A percentile compares a stretch with the other conserved stretches of the same genome.
These are phyloP conservation scores for Platyscapa corneri DNA, from an alignment of 1,140 invertebrate genomes.

Conservation along the genomic window DNA sequence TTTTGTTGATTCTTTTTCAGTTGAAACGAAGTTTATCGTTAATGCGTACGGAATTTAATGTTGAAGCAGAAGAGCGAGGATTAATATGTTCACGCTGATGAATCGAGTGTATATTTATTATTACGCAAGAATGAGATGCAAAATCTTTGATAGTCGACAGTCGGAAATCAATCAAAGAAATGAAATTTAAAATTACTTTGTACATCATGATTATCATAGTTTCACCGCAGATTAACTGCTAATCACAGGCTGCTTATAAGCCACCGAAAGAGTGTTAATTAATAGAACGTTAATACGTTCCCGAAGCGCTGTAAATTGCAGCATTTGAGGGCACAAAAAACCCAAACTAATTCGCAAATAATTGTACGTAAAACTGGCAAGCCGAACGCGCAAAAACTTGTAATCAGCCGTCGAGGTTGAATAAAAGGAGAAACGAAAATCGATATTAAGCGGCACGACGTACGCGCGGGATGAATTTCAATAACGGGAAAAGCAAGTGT, in stretches of 20 bases:
- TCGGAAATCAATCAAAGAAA: not conserved
- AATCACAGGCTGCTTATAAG: not conserved
- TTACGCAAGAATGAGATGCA: not conserved
- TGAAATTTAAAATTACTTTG: not conserved
- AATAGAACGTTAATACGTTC: not conserved
- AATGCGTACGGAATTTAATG: not conserved
- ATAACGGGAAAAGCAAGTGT: constrained; percentile 28
- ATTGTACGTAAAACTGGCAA: not conserved
- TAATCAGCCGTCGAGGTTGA: not conserved
- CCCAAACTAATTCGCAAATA: not conserved
- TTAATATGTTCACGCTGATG: not conserved
- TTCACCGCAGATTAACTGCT: not conserved
- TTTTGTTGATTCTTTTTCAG: not conserved
- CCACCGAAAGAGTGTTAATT: not conserved
- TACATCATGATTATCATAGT: not conserved
- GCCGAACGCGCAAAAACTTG: not conserved
- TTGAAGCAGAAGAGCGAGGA: not conserved
- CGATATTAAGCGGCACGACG: not conserved
- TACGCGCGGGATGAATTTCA: constrained; percentile 25
- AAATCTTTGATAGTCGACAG: not conserved
- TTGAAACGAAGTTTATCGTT: not conserved
- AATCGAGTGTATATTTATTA: not conserved
- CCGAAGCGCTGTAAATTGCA: not conserved
- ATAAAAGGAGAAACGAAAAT: not conserved
- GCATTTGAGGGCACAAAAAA: not conserved